Percentiles rank a stretch among this genome's conserved stretches.
These are phyloP conservation scores for Himalopsyche tibetana DNA, from an alignment of 2,888 invertebrate species.

Conservation along the genomic window DNA sequence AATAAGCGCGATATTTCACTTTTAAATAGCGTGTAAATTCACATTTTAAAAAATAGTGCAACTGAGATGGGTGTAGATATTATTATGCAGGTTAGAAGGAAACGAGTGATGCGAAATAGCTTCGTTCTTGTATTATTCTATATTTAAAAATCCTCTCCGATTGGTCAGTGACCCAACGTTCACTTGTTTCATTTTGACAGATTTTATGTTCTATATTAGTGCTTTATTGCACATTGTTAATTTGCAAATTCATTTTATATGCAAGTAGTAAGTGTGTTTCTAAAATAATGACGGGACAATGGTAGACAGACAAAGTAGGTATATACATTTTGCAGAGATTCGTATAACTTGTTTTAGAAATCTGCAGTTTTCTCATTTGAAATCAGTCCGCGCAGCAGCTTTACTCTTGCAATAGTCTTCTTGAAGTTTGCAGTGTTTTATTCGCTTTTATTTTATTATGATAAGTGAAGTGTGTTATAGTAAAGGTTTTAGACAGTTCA, in stretches of 20 bases:
- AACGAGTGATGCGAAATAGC: not conserved
- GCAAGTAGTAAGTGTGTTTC: not conserved
- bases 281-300: slow-evolving; percentile 17
- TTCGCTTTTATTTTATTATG: not conserved
- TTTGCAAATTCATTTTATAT: not conserved
- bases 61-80: not conserved
- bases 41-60: not conserved
- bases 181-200: slow-evolving; percentile 16
- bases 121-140: not conserved
- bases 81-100: not conserved
- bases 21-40: not conserved
- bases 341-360: slow-evolving; percentile 11
- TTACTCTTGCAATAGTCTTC: slow-evolving; percentile 17
- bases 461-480: not conserved
- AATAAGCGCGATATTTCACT: no score
- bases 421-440: not conserved
- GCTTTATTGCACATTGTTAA: not conserved
- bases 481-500: slow-evolving; percentile 25
- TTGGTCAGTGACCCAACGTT: slow-evolving; percentile 31
- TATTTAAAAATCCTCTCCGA: slow-evolving; percentile 1
- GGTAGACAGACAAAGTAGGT: not conserved
- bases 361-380: slow-evolving; percentile 16
- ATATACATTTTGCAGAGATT: not conserved
- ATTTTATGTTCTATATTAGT: not conserved
- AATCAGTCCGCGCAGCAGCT: not conserved